Evolutionary conservation across 2,888 invertebrate species (phyloP), one percentile per base, ranked within the genome.

Genomic region (Operophtera brumata): DNA sequence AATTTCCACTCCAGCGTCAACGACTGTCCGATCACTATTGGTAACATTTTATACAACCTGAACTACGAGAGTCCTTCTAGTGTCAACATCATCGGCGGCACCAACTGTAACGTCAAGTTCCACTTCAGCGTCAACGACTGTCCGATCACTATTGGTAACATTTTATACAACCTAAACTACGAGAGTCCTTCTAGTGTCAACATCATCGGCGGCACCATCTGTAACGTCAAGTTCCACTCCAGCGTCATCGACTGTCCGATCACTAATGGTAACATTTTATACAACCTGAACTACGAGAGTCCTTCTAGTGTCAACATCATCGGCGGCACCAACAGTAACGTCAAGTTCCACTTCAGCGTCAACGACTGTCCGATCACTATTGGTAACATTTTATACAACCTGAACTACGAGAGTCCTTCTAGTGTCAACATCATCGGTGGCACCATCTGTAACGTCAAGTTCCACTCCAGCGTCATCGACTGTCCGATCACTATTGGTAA

Each of bases 21-120:
- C 48, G 34, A 72, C 6, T 80, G 80, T 62, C 65, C 65, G 1
- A 70, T 84, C 4, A 77, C 75, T 73, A 62, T 85, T 12, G 84
- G 84, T 83, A 70, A 65, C 25, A n/a, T 44, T 28, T 2, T 28
- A 28, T 26, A 26, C 26, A 87, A 91, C 59, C 70, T 91, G 39
- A 90, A 91, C 73, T 87, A 92, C 32, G 82, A 78, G 5, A 83
- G 87, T 39, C 92, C 92, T 0, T 78, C 85, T 0, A 88, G 84
- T 53, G 80, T 88, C 48, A 88, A 92, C 39, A 75, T 92, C 1
- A 54, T 80, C 0, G 86, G 86, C 1, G 81, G 82, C 0, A 72
- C 83, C 30, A 82, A 84, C 54, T 78, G 84, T 58, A 70, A 63
- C 37, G 74, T 86, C 1, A 67, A 80, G 43, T 83, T 84, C 47